phyloP scores from a whole-genome alignment of 2,113 vertebrate genomes.

The Toxostoma redivivum region DNA sequence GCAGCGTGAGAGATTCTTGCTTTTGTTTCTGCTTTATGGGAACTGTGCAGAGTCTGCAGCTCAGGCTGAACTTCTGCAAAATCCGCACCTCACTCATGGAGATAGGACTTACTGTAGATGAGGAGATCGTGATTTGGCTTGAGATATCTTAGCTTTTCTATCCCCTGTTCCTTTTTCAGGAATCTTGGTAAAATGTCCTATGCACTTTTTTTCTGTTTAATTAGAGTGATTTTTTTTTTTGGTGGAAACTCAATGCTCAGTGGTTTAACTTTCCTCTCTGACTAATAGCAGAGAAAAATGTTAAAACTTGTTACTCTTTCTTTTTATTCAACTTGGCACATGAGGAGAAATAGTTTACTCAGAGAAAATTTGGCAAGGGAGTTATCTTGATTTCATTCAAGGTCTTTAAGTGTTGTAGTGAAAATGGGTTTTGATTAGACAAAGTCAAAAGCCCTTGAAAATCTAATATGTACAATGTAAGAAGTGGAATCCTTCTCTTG shows the following conservation, averaged over 20 bases:
- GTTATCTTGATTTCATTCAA: background rate
- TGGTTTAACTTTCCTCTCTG: background rate
- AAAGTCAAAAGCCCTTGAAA: constrained; percentile 43
- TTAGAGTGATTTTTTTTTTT: background rate
- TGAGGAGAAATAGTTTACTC: constrained; percentile 6
- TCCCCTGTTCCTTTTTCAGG: background rate
- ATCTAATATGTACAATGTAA: background rate
- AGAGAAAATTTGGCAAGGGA: constrained; percentile 23
- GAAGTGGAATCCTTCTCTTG: background rate
- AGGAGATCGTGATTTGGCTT: background rate
- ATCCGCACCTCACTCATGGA: background rate
- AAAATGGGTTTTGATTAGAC: constrained; percentile 32
- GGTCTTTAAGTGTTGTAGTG: constrained; percentile 12
- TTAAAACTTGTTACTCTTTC: constrained; percentile 47
- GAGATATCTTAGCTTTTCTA: background rate
- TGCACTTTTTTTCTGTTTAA: background rate
- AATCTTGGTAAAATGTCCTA: background rate
- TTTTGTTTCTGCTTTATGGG: constrained; percentile 9
- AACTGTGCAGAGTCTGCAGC: background rate
- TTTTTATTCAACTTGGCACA: background rate
- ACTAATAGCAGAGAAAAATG: constrained; percentile 47
- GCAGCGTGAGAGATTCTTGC: background rate
- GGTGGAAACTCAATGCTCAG: background rate
- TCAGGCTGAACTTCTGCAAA: background rate
- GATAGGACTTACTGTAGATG: background rate